Conservation (phyloP, 2,797 vertebrate species). For the Falco concolor region DNA sequence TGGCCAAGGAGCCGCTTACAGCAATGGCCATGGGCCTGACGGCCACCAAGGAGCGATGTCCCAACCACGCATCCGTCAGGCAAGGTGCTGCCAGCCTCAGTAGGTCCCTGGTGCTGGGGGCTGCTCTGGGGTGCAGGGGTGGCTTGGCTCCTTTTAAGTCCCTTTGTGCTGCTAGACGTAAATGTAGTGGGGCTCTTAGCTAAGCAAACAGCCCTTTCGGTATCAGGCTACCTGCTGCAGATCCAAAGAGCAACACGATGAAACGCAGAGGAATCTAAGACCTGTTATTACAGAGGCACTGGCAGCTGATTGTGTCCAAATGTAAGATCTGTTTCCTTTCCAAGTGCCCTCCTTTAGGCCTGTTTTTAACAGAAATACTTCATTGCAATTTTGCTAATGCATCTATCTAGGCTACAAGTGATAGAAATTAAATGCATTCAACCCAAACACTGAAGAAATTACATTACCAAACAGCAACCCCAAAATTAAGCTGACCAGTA, state of each 20-base stretch:
- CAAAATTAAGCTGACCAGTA: not conserved
- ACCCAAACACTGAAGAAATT: not conserved
- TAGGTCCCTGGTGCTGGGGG: not conserved
- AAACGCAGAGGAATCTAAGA: not conserved
- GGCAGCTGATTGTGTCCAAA: not conserved
- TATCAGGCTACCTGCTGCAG: not conserved
- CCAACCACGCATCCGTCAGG: rapidly evolving
- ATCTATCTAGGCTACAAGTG: not conserved
- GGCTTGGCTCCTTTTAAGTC: not conserved
- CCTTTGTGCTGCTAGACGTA: not conserved
- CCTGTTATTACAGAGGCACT: not conserved
- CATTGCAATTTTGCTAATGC: not conserved
- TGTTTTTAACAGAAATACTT: not conserved
- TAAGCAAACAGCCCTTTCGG: not conserved
- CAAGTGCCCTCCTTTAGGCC: not conserved
- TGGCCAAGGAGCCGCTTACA: rapidly evolving
- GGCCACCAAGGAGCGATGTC: not conserved
- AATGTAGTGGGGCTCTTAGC: not conserved
- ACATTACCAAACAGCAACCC: not conserved
- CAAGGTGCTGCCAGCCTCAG: not conserved
- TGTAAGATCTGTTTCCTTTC: not conserved
- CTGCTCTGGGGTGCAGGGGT: not conserved
- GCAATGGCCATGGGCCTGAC: rapidly evolving
- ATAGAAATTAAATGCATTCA: not conserved
- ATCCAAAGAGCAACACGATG: not conserved